Conservation (phyloP, 2,113 vertebrate genomes). For the Tachysurus fulvidraco region DNA sequence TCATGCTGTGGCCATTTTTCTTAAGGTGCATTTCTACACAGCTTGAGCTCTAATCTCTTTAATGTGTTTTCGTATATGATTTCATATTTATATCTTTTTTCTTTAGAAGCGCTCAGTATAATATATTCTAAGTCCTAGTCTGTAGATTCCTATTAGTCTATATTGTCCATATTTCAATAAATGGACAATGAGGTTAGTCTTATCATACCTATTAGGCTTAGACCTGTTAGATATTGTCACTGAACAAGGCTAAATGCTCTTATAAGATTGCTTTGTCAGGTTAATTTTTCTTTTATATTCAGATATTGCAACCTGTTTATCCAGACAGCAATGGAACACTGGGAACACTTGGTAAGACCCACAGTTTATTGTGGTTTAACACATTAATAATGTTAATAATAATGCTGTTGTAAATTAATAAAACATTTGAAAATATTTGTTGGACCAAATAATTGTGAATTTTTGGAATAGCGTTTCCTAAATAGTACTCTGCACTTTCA, state of each 20-base stretch:
- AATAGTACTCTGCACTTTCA: conserved; percentile 42
- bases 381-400: not conserved
- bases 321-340: conserved; percentile 71
- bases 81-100: not conserved
- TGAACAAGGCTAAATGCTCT: not conserved
- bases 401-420: not conserved
- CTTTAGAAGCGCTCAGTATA: not conserved
- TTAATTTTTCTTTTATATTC: conserved; percentile 45
- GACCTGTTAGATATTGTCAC: not conserved
- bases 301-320: conserved; percentile 82
- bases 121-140: not conserved
- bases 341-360: conserved; percentile 72
- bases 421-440: not conserved
- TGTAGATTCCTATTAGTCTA: not conserved
- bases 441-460: not conserved
- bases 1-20: not conserved
- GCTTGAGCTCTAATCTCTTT: conserved; percentile 2
- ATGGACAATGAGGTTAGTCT: not conserved
- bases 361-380: not conserved
- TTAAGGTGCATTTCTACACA: not conserved
- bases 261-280: not conserved
- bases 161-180: not conserved
- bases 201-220: not conserved
- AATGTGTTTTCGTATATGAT: not conserved
- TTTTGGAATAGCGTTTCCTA: not conserved